Base-by-base conservation (phyloP, 2,888 invertebrate species). In the Tetropium fuscum region DNA sequence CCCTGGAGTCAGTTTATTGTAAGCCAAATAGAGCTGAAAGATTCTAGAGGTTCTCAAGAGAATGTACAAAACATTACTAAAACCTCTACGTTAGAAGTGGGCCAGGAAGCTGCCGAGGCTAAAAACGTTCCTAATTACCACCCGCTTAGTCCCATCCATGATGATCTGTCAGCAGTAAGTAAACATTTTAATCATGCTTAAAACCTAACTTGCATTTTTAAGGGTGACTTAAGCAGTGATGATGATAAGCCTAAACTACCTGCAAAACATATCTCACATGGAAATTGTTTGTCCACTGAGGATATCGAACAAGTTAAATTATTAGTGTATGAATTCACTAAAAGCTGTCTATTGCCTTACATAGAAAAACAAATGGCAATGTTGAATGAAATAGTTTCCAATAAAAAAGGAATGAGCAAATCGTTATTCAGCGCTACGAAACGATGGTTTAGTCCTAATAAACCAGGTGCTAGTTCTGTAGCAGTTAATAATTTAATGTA, bases 361-460 rank as follows among this genome's bases (percentile, higher is more conserved):
- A 89, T 96, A 30, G 98, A 99, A 80, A 90, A 91, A 76, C 91
- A 95, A 81, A 92, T 98, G 73, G 87, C 87, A 53, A 85, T 88
- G 58, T 81, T 96, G 32, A 90, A 89, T 75, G 95, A 95, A 78
- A 86, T 89, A 68, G 90, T 92, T 53, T 89, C 92, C 15, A 93
- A 92, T 75, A 92, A 92, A 76, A 97, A 97, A 81, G 96, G 97
- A 3, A 92, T 98, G 2, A 95, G 97, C 77, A 88, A 95, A 76
- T 96, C 97, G 0, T 83, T 98, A 63, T 87, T 98, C 64, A 96
- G 94, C 78, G 97, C 96, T 11, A 97, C 98, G 1, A 97, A 96
- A 82, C 87, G 97, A 70, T 96, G 96, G 93, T 97, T 98, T 83
- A 94, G 93, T 11, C 92, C 94, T 5, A 94, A 90, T 72, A 96